Conservation (phyloP, 1,140 invertebrate species). For the Caenorhabditis brenneri region DNA sequence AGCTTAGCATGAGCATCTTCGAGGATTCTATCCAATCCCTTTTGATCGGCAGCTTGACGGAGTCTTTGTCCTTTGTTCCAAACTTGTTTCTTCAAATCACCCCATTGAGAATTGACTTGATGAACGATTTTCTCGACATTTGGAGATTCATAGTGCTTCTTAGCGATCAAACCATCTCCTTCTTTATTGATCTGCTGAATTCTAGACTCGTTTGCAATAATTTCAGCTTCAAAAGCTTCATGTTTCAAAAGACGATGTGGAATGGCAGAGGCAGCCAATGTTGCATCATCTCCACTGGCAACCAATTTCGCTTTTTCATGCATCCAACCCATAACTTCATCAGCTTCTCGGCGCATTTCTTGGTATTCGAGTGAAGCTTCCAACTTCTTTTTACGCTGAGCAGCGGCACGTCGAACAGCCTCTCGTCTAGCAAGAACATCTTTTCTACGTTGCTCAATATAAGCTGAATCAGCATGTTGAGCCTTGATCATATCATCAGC, state of each 20-base stretch:
- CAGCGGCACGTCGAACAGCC: conserved; percentile 79
- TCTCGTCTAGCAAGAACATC: conserved; percentile 80
- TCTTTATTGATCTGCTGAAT: conserved; percentile 80
- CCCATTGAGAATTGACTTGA: conserved; percentile 53
- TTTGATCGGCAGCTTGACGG: conserved; percentile 77
- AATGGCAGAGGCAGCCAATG: conserved; percentile 87
- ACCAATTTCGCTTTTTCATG: conserved; percentile 84
- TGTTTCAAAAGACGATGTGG: conserved; percentile 94
- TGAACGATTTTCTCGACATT: conserved; percentile 78
- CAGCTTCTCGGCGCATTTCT: conserved; percentile 85
- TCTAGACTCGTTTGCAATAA: conserved; percentile 88
- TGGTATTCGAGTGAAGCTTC: conserved; percentile 82
- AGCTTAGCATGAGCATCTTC: conserved; percentile 83
- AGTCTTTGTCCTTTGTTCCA: conserved; percentile 84
- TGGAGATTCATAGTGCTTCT: conserved; percentile 78
- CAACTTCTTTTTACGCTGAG: conserved; percentile 78
- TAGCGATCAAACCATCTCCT: conserved; percentile 78
- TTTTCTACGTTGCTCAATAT: conserved; percentile 74
- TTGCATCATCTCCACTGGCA: conserved; percentile 81
- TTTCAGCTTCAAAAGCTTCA: conserved; percentile 92
- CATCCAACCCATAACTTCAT: conserved; percentile 87
- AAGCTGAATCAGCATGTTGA: conserved; percentile 79
- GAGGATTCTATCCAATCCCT: conserved; percentile 76
- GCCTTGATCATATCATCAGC: conserved; percentile 84
- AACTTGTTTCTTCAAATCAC: conserved; percentile 66